A percentile compares a stretch with the other conserved stretches of the same genome.
phyloP scores from a whole-genome alignment of 1,140 invertebrate species.

The Hycleus phaleratus region DNA sequence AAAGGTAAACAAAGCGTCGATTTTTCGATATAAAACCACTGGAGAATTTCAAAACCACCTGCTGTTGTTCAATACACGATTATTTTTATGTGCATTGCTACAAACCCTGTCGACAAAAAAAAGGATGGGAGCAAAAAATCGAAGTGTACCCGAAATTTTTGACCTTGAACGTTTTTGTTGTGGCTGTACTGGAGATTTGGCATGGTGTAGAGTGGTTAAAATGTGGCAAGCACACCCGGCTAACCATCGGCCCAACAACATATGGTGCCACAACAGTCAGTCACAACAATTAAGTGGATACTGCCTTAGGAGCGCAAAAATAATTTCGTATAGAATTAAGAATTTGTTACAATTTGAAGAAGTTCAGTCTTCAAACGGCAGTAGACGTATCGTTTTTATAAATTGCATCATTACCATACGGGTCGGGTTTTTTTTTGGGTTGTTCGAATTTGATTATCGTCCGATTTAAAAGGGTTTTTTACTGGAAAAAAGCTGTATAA shows the following conservation, averaged over 20 bases:
- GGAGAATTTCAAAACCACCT: conserved; percentile 23
- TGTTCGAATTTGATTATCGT: too few relatives aligned
- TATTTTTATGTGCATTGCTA: conserved; percentile 18
- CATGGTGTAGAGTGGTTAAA: background rate
- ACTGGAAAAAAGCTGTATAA: conserved; percentile 5
- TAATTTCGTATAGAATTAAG: background rate
- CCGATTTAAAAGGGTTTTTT: conserved; percentile 1
- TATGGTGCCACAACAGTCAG: background rate
- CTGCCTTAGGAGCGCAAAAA: background rate
- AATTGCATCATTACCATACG: conserved; percentile 10
- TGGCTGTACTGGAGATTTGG: conserved; percentile 16
- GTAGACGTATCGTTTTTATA: conserved; percentile 6
- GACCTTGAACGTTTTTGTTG: conserved; percentile 25
- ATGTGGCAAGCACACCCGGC: background rate
- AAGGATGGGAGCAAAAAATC: conserved; percentile 15
- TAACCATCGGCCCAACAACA: background rate
- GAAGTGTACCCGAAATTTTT: conserved; percentile 17
- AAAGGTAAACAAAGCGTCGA: background rate
- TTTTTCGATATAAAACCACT: background rate
- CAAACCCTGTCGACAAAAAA: conserved; percentile 2
- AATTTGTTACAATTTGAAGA: too few relatives aligned
- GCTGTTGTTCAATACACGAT: conserved; percentile 8
- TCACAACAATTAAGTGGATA: background rate
- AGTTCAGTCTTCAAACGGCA: too few relatives aligned
- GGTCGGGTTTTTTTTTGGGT: background rate